Evolutionary conservation across 2,888 invertebrate species (phyloP).

Genomic region (Hydroisotoma schaefferi): DNA sequence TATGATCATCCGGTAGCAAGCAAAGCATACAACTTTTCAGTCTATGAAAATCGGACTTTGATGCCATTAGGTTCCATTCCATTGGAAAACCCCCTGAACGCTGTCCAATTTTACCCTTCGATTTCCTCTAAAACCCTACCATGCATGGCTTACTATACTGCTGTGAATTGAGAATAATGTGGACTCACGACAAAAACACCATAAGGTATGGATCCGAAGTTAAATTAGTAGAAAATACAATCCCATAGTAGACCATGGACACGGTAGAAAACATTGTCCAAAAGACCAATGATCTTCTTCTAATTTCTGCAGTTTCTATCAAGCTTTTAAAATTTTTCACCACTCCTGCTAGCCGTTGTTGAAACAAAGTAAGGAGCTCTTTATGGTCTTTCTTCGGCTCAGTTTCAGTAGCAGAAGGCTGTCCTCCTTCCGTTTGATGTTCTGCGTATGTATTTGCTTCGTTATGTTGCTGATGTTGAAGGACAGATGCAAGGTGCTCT

Average conservation of each 20-base stretch:
- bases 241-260: constrained; percentile 45
- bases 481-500: background rate
- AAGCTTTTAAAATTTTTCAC: constrained; percentile 33
- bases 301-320: constrained; percentile 39
- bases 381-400: background rate
- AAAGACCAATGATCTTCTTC: constrained; percentile 41
- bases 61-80: too few species aligned
- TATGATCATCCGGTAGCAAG: too few species aligned
- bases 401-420: background rate
- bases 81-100: too few species aligned
- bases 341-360: constrained; percentile 13
- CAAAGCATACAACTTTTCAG: too few species aligned
- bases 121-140: too few species aligned
- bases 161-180: background rate
- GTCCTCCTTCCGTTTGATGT: background rate
- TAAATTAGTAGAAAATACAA: constrained; percentile 42
- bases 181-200: constrained; percentile 42
- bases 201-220: constrained; percentile 45
- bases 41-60: too few species aligned
- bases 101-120: too few species aligned
- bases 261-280: constrained; percentile 43
- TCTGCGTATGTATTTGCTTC: background rate
- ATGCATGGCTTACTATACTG: too few species aligned
- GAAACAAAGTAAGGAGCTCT: background rate
- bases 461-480: background rate